Evolutionary conservation across 2,113 vertebrate genomes (phyloP), one percentile per base, ranked within the genome.

Genomic region (Catagonus wagneri): DNA sequence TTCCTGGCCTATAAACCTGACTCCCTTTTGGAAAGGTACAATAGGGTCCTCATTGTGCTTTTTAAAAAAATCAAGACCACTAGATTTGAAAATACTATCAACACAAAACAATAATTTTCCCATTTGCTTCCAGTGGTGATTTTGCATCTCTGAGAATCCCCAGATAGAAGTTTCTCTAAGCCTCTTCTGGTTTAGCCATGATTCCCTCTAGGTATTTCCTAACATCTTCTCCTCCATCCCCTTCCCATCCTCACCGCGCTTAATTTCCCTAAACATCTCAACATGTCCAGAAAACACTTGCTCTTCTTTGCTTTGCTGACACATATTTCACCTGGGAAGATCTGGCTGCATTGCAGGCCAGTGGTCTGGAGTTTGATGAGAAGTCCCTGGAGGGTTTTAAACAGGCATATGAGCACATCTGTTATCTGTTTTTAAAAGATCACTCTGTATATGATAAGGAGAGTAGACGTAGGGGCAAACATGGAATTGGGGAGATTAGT

Each of bases 261-360:
- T n/a, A 32, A 71, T 84, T 44, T 25, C 39, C 63, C 29, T 34
- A 86, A 94, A 76, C 16, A 71, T 56, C 44, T 89, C 72, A 89
- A 27, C 23, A 65, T 90, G n/a, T 22, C n/a, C 44, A 63, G 66
- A 87, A 88, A 36, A 87, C 17, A 50, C 15, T 84, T 71, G 27
- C 27, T 69, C 34, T 85, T 72, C 56, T 81, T 65, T 76, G 54
- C 76, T 84, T 97, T 84, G 75, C 32, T 86, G 66, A 93, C 23
- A 58, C 22, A 66, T 76, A 44, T 19, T 84, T 96, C 79, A 89
- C 34, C 50, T 91, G 86, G 56, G 85, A 91, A 76, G 56, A 72
- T 36, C 44, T 94, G 76, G 56, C 36, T 25, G 27, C 32, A 56
- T 20, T 36, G 5, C 71, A 80, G 61, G 3, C 20, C 23, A 50